phyloP scores from a whole-genome alignment of 1,140 invertebrate species.

The Leptinotarsa undecemlineata region DNA sequence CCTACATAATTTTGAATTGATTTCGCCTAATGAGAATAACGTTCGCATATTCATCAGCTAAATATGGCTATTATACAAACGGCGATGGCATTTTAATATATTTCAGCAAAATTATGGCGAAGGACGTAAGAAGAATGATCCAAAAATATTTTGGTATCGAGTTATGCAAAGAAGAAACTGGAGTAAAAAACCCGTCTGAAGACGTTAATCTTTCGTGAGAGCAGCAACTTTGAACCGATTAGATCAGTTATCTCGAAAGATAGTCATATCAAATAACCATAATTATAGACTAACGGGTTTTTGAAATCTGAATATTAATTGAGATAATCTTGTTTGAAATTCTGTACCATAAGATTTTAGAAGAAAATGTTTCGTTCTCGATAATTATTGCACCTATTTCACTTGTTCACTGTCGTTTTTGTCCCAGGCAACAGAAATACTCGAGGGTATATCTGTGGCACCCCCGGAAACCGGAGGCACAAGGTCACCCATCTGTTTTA shows the following conservation, averaged over 20 bases:
- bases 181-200: background rate
- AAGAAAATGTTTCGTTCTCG: too few species aligned
- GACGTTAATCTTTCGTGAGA: too few species aligned
- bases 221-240: too few species aligned
- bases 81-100: background rate
- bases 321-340: background rate
- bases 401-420: too few species aligned
- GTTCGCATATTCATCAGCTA: constrained; percentile 2
- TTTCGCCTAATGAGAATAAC: constrained; percentile 3
- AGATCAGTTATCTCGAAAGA: too few species aligned
- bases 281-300: background rate
- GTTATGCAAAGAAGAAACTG: background rate
- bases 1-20: constrained; percentile 15
- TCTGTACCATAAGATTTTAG: too few species aligned
- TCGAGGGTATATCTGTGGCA: too few species aligned
- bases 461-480: too few species aligned
- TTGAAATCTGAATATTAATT: constrained; percentile 1
- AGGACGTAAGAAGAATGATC: background rate
- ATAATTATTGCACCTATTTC: too few species aligned
- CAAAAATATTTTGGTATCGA: background rate
- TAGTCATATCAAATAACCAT: too few species aligned
- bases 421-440: too few species aligned
- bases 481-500: too few species aligned
- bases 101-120: background rate
- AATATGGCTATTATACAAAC: background rate